These are phyloP conservation scores for Mya arenaria DNA, from an alignment of 1,140 invertebrate species.

Conservation along the genomic window DNA sequence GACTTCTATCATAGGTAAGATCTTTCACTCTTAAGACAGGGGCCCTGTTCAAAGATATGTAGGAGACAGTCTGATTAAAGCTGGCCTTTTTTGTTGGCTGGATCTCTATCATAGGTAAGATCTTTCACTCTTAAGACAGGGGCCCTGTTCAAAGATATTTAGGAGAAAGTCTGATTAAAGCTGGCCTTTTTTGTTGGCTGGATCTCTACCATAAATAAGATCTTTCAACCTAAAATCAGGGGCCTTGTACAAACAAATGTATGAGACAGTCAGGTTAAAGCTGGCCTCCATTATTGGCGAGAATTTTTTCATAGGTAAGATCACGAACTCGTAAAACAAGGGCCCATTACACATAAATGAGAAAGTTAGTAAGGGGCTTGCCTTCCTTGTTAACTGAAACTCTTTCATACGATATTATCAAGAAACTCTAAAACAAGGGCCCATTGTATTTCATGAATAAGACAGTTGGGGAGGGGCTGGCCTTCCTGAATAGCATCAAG, in stretches of 20 bases:
- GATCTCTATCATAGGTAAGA: constrained; percentile 90
- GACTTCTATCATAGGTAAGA: too few species aligned
- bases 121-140: too few species aligned
- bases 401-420: constrained; percentile 88
- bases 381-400: constrained; percentile 79
- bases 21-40: constrained; percentile 93
- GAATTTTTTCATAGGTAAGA: constrained; percentile 90
- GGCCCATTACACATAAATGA: too few species aligned
- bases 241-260: constrained; percentile 64
- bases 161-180: too few species aligned
- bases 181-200: too few species aligned
- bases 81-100: constrained; percentile 67
- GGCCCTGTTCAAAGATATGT: constrained; percentile 64
- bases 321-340: too few species aligned
- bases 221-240: constrained; percentile 93
- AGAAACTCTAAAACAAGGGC: too few species aligned
- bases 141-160: too few species aligned
- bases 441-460: too few species aligned
- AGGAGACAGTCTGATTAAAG: constrained; percentile 59
- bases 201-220: too few species aligned
- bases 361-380: constrained; percentile 59
- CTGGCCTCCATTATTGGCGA: constrained; percentile 67
- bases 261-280: constrained; percentile 59
- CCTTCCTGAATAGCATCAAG: too few species aligned
- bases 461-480: too few species aligned